Evolutionary conservation across 2,888 invertebrate species (phyloP).

Genomic region (Phania funesta): DNA sequence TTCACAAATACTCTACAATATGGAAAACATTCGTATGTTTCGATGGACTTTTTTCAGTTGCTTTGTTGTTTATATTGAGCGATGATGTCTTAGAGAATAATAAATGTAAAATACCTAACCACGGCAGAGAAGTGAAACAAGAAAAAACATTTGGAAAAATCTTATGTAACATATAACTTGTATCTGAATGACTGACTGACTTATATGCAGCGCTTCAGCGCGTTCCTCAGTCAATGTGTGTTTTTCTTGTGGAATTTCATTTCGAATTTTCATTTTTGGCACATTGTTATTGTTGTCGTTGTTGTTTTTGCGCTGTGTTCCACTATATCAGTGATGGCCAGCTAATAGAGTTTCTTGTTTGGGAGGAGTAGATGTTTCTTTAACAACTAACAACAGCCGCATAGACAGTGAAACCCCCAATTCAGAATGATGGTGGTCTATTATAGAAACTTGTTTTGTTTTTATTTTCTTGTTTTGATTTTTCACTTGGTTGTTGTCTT

Average conservation of each 20-base stretch:
- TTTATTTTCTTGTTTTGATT: neutral
- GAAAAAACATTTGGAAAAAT: constrained; percentile 41
- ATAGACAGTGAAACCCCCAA: constrained; percentile 24
- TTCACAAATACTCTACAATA: neutral
- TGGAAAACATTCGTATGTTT: too few relatives aligned
- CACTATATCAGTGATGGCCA: constrained; percentile 63
- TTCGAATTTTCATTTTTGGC: constrained; percentile 65
- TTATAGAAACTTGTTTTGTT: constrained; percentile 64
- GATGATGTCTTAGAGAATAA: constrained; percentile 60
- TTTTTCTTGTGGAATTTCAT: constrained; percentile 50
- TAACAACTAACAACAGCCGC: constrained; percentile 11
- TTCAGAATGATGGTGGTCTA: constrained; percentile 65
- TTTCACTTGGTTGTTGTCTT: constrained; percentile 26
- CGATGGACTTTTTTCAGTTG: constrained; percentile 6
- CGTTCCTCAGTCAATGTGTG: constrained; percentile 48
- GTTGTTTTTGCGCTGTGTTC: constrained; percentile 17
- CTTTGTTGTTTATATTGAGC: neutral
- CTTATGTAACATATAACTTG: constrained; percentile 53
- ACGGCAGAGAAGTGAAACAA: constrained; percentile 13
- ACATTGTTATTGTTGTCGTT: constrained; percentile 30
- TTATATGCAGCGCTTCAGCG: constrained; percentile 76
- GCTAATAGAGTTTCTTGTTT: constrained; percentile 66
- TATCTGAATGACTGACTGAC: constrained; percentile 68
- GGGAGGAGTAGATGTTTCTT: constrained; percentile 64
- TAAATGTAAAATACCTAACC: constrained; percentile 40